Base-by-base conservation (phyloP, 2,888 invertebrate genomes). In the Rhyacophila evoluta region DNA sequence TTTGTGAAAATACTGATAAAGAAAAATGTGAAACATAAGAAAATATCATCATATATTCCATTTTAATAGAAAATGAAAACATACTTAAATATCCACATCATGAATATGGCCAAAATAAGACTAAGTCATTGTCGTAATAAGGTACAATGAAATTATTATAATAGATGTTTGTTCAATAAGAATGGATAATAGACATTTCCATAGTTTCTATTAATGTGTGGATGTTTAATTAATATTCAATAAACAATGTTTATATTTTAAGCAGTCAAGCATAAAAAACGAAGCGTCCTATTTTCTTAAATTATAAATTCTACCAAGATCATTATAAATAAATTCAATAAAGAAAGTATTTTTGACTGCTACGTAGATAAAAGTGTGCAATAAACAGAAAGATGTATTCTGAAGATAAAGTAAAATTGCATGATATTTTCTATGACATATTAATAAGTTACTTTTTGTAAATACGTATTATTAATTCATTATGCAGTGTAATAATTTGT, bases 101-200 rank as follows among this genome's bases (percentile, higher is more conserved):
- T 77, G 77, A 77, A 77, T 77, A 77, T 77, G 77, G 77, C 73
- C 68, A 73, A 55, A 77, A 77, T 77, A 73, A 77, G 72, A 73
- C 72, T 73, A 76, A 72, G 38, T 69, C 69, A 76, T 73, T 76
- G 76, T 41, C 41, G 19, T 33, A 70, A 39, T 29, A 55, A 10
- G 8, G 19, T 55, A 55, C 55, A 55, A 55, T 55, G 55, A 55
- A 55, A 55, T 19, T 55, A n/a, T n/a, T 12, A 39, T 39, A 55
- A 25, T 55, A 41, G 29, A 41, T 15, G 15, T 55, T 19, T 55
- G 8, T 55, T 55, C 55, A 55, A 41, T 41, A 41, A 41, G 15
- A 41, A 41, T 15, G 41, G 41, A 15, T 15, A 15, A 55, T 19
- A 25, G 6, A 25, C 12, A 55, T 55, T 55, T 55, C 25, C 25